Evolutionary conservation across 2,113 vertebrate species (phyloP), one percentile per base, ranked within the genome.

Genomic region (Nothocercus julius): DNA sequence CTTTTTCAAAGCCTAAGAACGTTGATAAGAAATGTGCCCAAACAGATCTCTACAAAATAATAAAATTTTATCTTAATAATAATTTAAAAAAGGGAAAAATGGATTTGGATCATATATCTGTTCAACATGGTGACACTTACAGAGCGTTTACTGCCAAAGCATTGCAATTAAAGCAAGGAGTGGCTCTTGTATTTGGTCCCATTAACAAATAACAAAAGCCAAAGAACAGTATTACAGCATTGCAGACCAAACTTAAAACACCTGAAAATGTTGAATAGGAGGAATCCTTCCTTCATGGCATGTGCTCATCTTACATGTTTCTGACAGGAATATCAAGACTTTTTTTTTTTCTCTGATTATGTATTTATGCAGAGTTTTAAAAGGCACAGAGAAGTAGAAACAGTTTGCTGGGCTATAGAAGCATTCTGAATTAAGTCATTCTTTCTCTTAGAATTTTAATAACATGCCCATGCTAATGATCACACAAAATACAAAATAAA

Each of bases 21-120:
- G 44, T 74, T 82, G 45, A 84, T 84, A 30, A 61, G 58, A 84
- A 88, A 93, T 70, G n/a, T 81, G 80, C 88, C 80, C 49, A 47
- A 61, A 83, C 93, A 96, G 62, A 44, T 84, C 9, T 86, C 69
- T 82, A 82, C 88, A 92, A 83, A 91, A 90, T 44, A 92, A 87
- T 92, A 92, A 82, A 90, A 90, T 40, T 75, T 78, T 72, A 11
- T 77, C 53, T 53, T 93, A 66, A 64, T 89, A 92, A 78, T 81
- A 80, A 80, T 24, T 45, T 47, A 90, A 86, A 44, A 20, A 72
- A 58, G 14, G 34, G 68, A 64, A 85, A 77, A 22, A 32, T 69
- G 87, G 75, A 56, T 94, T 93, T 83, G 69, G 85, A 63, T 95
- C 28, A 19, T 68, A 90, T 81, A 25, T 21, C 1, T 85, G 11